Conservation (phyloP, 2,113 vertebrate genomes). For the Camarhynchus parvulus region DNA sequence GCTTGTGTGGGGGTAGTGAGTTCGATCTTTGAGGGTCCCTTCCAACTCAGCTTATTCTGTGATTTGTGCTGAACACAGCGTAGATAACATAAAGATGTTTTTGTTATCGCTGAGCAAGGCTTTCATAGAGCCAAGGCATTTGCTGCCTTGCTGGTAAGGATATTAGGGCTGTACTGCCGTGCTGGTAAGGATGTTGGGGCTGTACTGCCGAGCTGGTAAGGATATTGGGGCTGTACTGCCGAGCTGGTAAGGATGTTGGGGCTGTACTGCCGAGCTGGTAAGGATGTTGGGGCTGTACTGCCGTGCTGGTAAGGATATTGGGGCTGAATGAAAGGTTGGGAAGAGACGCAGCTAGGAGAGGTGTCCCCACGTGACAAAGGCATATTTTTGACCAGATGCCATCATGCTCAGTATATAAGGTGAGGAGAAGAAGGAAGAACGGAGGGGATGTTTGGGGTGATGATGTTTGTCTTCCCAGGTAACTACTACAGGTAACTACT, state of each 20-base stretch:
- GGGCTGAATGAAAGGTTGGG: not conserved
- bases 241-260: not conserved
- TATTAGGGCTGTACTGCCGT: not conserved
- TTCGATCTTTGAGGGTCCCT: not conserved
- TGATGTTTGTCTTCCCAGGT: not conserved
- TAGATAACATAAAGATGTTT: not conserved
- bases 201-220: not conserved
- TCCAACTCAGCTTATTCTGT: not conserved
- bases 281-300: no score
- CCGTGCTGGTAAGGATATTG: not conserved
- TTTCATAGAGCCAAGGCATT: not conserved
- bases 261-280: no score
- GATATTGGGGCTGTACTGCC: not conserved
- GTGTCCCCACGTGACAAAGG: not conserved
- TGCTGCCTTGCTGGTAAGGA: not conserved
- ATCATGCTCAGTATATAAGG: not conserved
- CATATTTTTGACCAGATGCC: not conserved
- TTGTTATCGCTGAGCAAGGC: not conserved
- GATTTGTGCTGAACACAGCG: not conserved
- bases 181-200: not conserved
- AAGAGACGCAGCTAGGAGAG: not conserved
- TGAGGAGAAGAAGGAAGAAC: not conserved
- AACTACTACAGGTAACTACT: no score
- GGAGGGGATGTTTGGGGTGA: not conserved
- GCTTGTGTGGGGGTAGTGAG: not conserved